phyloP scores from a whole-genome alignment of 1,140 invertebrate species.

The Apis florea region DNA sequence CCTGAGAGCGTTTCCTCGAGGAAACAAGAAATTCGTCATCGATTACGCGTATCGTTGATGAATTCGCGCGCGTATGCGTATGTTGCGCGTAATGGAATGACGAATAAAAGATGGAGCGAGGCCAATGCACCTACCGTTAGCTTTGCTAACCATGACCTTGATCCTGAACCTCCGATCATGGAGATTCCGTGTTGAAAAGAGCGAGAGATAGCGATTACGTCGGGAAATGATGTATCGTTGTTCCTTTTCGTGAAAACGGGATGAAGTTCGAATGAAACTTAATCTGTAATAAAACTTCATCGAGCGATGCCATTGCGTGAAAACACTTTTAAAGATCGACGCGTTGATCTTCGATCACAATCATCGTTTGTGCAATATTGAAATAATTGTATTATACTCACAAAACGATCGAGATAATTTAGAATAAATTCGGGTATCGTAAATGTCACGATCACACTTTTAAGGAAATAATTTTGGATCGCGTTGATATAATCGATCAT shows the following conservation, averaged over 20 bases:
- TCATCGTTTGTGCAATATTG: too few relatives aligned
- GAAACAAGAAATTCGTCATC: not conserved
- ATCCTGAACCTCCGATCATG: not conserved
- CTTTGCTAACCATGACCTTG: constrained; percentile 48
- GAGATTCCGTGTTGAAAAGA: not conserved
- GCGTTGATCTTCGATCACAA: too few relatives aligned
- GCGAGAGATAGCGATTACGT: not conserved
- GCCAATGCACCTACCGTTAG: constrained; percentile 74
- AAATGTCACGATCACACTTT: too few relatives aligned
- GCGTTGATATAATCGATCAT: too few relatives aligned
- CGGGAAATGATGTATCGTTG: not conserved
- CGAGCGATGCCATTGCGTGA: too few relatives aligned
- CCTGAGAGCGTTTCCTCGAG: not conserved
- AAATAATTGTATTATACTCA: too few relatives aligned
- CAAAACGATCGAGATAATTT: not conserved
- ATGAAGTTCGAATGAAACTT: too few relatives aligned
- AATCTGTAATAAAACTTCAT: too few relatives aligned
- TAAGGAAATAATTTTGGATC: too few relatives aligned
- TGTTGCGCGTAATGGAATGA: not conserved
- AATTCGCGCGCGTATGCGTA: not conserved
- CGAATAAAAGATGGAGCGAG: not conserved
- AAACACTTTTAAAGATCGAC: too few relatives aligned
- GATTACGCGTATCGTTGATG: not conserved
- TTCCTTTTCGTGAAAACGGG: not conserved
- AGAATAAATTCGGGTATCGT: not conserved